A percentile compares a stretch with the other conserved stretches of the same genome.
Conservation (phyloP, 2,113 vertebrate genomes). For the Alligator mississippiensis region DNA sequence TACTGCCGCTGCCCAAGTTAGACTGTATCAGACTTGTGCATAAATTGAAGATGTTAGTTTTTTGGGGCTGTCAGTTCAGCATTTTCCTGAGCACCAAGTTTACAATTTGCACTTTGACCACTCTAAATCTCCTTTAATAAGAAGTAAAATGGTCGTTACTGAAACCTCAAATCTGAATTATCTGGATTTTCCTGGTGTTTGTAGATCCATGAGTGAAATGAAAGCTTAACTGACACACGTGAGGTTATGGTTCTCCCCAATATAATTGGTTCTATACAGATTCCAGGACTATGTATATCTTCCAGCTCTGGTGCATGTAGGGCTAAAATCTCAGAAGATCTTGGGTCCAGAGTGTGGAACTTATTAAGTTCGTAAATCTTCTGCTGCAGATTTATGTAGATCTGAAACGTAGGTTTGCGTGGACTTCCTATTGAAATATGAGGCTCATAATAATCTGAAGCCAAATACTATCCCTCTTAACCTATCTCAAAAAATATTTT, state of each 20-base stretch:
- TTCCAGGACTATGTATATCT: neutral
- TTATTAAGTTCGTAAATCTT: neutral
- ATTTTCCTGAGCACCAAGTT: neutral
- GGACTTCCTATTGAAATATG: neutral
- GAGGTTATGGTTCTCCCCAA: neutral
- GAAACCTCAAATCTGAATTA: neutral
- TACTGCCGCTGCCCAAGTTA: neutral
- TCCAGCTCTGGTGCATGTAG: neutral
- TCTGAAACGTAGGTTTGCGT: neutral
- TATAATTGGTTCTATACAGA: neutral
- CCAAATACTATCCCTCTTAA: neutral
- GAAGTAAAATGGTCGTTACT: neutral
- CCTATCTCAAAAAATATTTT: neutral
- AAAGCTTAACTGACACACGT: neutral
- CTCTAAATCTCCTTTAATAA: neutral
- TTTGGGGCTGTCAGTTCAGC: fast-evolving
- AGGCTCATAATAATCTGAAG: neutral
- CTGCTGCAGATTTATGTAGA: fast-evolving
- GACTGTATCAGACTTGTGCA: fast-evolving
- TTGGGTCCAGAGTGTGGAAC: neutral
- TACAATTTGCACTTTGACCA: neutral
- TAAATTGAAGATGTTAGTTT: fast-evolving
- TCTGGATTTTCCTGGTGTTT: neutral
- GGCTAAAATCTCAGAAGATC: neutral
- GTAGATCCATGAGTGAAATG: neutral